Conservation (phyloP, 2,797 vertebrate genomes). For the Setipinna tenuifilis region DNA sequence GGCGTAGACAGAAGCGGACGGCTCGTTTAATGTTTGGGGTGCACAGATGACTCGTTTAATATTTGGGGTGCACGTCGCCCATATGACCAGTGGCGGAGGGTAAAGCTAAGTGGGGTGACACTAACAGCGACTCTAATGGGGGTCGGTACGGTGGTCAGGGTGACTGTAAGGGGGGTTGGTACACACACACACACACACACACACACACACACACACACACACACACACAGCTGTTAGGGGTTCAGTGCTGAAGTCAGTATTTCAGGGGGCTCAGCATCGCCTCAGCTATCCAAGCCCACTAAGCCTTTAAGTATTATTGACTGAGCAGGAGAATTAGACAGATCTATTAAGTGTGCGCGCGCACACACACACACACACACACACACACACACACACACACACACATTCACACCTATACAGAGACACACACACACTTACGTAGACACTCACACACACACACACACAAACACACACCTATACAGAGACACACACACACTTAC, state of each 20-base stretch:
- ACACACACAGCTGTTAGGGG: not conserved
- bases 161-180: not conserved
- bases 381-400: not conserved
- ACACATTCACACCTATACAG: not conserved
- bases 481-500: not conserved
- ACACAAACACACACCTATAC: not conserved
- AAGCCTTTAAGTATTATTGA: constrained; percentile 39
- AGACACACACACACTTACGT: not conserved
- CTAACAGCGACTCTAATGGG: constrained; percentile 44
- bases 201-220: too few relatives aligned
- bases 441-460: not conserved
- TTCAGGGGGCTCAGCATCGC: not conserved
- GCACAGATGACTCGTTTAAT: not conserved
- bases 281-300: not conserved
- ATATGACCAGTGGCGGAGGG: constrained; percentile 38
- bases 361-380: not conserved
- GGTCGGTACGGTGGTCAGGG: not conserved
- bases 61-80: too few relatives aligned
- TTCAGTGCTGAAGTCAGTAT: not conserved
- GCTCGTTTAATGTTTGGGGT: constrained; percentile 22
- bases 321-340: constrained; percentile 44
- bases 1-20: not conserved
- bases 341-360: constrained; percentile 23
- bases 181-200: too few relatives aligned
- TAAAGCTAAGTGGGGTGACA: constrained; percentile 53